Conservation (phyloP, 1,140 invertebrate species). For the Venustaconcha ellipsiformis region DNA sequence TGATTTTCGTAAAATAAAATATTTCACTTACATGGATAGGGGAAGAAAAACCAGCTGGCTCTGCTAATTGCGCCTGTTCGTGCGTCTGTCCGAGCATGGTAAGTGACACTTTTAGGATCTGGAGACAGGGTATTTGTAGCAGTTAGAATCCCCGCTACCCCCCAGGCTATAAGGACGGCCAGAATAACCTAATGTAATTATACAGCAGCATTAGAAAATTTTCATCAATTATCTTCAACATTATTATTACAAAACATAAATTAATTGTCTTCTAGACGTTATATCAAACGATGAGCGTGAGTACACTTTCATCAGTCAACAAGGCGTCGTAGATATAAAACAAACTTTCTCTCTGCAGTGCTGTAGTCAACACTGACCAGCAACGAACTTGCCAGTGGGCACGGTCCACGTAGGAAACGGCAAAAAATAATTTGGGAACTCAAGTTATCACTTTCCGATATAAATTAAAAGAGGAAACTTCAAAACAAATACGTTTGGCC, state of each 20-base stretch:
- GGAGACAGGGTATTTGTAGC: constrained; percentile 75
- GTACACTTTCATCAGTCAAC: too few relatives aligned
- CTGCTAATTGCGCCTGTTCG: constrained; percentile 80
- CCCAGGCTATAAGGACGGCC: constrained; percentile 85
- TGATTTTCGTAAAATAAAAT: neutral
- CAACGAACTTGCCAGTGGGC: too few relatives aligned
- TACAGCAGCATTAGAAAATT: neutral
- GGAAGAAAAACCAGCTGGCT: constrained; percentile 86
- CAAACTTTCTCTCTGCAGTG: too few relatives aligned
- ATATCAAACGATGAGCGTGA: too few relatives aligned
- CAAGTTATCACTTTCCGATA: too few relatives aligned
- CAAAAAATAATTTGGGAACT: too few relatives aligned
- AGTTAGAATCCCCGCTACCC: constrained; percentile 82
- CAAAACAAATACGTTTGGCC: too few relatives aligned
- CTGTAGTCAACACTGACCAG: too few relatives aligned
- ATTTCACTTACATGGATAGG: constrained; percentile 79
- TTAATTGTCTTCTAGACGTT: neutral
- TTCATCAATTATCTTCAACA: neutral
- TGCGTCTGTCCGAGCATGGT: constrained; percentile 83
- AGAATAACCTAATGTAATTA: constrained; percentile 77
- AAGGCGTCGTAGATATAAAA: too few relatives aligned
- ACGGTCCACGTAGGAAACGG: too few relatives aligned
- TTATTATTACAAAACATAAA: neutral
- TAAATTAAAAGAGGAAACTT: too few relatives aligned
- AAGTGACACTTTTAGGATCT: constrained; percentile 66